Conservation (phyloP, 2,888 invertebrate genomes). For the Pollenia griseotomentosa region DNA sequence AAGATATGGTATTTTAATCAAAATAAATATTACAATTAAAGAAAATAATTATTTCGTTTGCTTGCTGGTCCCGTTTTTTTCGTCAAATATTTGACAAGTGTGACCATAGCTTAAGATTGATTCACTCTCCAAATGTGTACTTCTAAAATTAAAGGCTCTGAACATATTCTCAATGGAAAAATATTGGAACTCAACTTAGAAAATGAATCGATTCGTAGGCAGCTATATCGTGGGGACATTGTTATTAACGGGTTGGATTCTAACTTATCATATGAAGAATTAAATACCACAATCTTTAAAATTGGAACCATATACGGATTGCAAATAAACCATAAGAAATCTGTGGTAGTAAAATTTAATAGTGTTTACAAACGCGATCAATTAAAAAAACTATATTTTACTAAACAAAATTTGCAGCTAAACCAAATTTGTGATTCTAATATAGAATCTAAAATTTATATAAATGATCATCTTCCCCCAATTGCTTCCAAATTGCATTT, state of each 20-base stretch:
- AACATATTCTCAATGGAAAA: background rate
- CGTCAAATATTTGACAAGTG: no score
- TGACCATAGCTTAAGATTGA: no score
- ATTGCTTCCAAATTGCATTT: no score
- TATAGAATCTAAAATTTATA: no score
- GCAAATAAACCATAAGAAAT: background rate
- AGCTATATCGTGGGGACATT: background rate
- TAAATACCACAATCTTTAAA: background rate
- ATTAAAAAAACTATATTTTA: background rate
- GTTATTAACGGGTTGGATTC: background rate
- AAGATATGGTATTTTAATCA: no score
- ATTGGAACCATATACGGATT: background rate
- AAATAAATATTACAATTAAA: no score
- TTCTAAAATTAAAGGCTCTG: background rate
- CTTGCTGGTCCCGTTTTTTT: no score
- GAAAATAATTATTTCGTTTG: no score
- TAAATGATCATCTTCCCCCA: no score
- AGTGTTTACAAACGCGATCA: conserved; percentile 3
- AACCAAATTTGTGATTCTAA: background rate
- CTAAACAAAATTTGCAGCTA: background rate
- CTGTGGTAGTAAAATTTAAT: background rate
- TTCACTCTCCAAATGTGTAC: no score
- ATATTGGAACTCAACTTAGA: background rate
- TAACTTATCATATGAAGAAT: background rate
- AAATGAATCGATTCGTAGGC: background rate